Base-by-base conservation (phyloP, 2,113 vertebrate species). In the Cisticola juncidis region DNA sequence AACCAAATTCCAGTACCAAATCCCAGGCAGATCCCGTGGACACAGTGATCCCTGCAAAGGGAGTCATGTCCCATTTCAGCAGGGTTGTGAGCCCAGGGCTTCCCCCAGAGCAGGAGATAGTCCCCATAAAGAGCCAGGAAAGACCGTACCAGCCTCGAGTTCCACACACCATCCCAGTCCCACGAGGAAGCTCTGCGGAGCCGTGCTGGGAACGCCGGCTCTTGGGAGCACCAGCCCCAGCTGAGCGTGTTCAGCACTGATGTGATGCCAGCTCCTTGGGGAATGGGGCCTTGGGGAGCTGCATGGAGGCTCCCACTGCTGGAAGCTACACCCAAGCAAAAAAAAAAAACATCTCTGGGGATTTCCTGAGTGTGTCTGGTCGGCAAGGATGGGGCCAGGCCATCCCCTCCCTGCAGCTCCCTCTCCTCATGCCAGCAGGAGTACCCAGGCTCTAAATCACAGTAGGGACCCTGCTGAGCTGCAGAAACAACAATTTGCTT, bases 21-120 rank as follows among this genome's bases (percentile, higher is more conserved):
- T 33, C 64, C 44, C 12, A 2, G 14, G 56, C 0, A 5, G 61
- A 16, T 86, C 51, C 66, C 5, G 0, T 3, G 10, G 61, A 60
- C 68, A 53, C 16, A 2, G 14, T 8, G 1, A 29, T 29, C 42
- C 57, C 53, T 3, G 14, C 3, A 11, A 48, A 50, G 24, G 24
- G 42, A 42, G 2, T 3, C 2, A 54, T 14, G 2, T 14, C 13
- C 0, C 2, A 0, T 15, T 68, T 19, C 48, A 2, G 17, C 1
- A 3, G 69, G 44, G 25, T 45, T 29, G 9, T 4, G 8, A 24
- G 29, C 36, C n/a, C 1, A 15, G 24, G 2, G 23, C 62, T 17
- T 33, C 47, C 4, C 2, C 2, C 42, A 53, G 57, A 33, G 18
- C 2, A 5, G 58, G 44, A 48, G 19, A 4, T 2, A 2, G 11